phyloP scores from a whole-genome alignment of 2,797 vertebrate genomes.

The Sebastes variabilis region DNA sequence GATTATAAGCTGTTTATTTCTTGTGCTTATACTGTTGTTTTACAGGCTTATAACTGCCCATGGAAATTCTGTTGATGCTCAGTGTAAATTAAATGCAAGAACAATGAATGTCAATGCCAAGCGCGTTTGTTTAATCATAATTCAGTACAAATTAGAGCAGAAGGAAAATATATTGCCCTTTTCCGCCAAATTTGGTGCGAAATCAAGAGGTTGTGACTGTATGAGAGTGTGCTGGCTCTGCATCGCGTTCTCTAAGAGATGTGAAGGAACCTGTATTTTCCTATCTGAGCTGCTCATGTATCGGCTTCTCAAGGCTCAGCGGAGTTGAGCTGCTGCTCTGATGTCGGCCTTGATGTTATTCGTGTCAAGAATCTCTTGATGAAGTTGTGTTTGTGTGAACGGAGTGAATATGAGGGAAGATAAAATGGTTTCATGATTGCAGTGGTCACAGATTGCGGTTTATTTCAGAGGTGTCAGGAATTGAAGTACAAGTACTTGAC shows the following conservation, averaged over 20 bases:
- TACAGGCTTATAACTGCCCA: background rate
- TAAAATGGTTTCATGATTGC: background rate
- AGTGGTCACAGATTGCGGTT: background rate
- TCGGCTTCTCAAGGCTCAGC: conserved; percentile 28
- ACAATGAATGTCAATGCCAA: conserved; percentile 9
- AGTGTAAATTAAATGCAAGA: background rate
- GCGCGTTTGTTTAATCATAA: background rate
- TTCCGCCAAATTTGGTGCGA: background rate
- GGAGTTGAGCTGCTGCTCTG: conserved; percentile 26
- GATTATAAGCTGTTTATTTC: background rate
- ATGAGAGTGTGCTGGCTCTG: background rate
- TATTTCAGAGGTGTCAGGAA: background rate
- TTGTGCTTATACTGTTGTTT: background rate
- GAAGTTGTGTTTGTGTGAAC: conserved; percentile 12
- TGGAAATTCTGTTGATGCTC: conserved; percentile 1
- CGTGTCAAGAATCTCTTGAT: conserved; percentile 21
- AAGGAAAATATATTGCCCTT: background rate
- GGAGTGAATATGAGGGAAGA: background rate
- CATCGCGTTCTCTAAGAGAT: background rate
- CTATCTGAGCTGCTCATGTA: conserved; percentile 5
- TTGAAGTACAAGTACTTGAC: background rate
- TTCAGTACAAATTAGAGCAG: background rate
- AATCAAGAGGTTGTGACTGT: background rate
- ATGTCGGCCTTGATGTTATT: conserved; percentile 25
- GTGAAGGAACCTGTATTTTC: background rate